Evolutionary conservation across 2,888 invertebrate genomes (phyloP), one percentile per base, ranked within the genome.

Genomic region (Drosophila lutescens): DNA sequence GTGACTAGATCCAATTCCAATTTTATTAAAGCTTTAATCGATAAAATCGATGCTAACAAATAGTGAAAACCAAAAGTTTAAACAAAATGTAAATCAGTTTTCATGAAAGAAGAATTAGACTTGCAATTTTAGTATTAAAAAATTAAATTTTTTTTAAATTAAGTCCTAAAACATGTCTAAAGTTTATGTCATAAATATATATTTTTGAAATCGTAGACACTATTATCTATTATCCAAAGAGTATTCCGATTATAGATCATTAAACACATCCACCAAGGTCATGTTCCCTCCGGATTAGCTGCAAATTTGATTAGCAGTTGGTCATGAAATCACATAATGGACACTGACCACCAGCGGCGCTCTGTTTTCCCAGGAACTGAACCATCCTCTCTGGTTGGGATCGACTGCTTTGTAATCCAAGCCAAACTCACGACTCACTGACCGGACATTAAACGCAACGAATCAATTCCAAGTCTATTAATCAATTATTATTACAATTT

Each of bases 331-430:
- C 62, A 63, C 32, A 26, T n/a, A 63, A 46, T 67, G 46, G 10
- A 34, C 38, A 26, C 46, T 56, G 47, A 46, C 83, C 79, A 71
- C 84, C 84, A 58, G 60, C 67, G 69, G 81, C 78, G 40, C 62
- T 57, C 60, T 71, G 47, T 53, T 83, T 82, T 17, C 79, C 83
- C 74, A 80, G 86, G 43, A 62, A 87, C 69, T 87, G 85, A 51
- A 85, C 85, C 85, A 85, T 66, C 38, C 20, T 54, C 54, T 40
- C 53, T 82, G 49, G 13, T 54, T 73, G 54, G n/a, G 30, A 63
- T 53, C 36, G 57, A 40, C 44, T 47, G 41, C 46, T 44, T 20
- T 38, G 15, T 53, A 59, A 63, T 50, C 62, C 61, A 43, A 41
- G 17, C 46, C 34, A 30, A 36, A 49, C 30, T 41, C 36, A 47